A percentile compares a stretch with the other conserved stretches of the same genome.
Conservation (phyloP, 2,888 invertebrate genomes). For the Keiferia lycopersicella region DNA sequence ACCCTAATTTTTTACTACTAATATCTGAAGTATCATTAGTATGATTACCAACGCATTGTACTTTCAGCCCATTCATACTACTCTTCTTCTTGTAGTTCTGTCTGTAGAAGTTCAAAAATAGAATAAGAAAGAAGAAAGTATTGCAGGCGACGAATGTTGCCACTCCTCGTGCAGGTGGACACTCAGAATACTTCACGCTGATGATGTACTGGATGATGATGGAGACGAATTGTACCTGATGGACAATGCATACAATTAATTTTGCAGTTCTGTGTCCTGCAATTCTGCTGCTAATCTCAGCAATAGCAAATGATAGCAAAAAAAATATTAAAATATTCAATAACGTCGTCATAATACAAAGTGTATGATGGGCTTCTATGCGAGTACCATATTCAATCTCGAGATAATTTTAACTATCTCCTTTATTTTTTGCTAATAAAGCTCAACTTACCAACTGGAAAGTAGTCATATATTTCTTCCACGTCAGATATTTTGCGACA, state of each 20-base stretch:
- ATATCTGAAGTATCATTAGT: not conserved
- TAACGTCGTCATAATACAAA: too few species aligned
- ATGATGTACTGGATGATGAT: constrained; percentile 80
- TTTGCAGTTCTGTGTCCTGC: too few species aligned
- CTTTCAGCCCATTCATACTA: constrained; percentile 19
- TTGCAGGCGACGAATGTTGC: constrained; percentile 81
- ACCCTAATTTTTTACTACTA: not conserved
- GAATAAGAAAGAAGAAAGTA: constrained; percentile 80
- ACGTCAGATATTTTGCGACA: constrained; percentile 88
- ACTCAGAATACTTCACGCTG: constrained; percentile 76
- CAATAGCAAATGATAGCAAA: too few species aligned
- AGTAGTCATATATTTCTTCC: constrained; percentile 92
- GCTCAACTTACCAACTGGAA: constrained; percentile 85
- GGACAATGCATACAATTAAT: not conserved
- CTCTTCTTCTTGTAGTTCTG: constrained; percentile 57
- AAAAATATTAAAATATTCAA: too few species aligned
- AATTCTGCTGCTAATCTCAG: too few species aligned
- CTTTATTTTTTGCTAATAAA: not conserved
- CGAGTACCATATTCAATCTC: too few species aligned
- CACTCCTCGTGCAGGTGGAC: constrained; percentile 81
- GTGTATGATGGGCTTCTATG: too few species aligned
- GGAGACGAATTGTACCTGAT: constrained; percentile 83
- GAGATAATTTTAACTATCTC: too few species aligned
- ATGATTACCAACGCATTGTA: not conserved
- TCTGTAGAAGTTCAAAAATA: constrained; percentile 85